phyloP scores from a whole-genome alignment of 2,797 vertebrate species.

The Sebastes taczanowskii region DNA sequence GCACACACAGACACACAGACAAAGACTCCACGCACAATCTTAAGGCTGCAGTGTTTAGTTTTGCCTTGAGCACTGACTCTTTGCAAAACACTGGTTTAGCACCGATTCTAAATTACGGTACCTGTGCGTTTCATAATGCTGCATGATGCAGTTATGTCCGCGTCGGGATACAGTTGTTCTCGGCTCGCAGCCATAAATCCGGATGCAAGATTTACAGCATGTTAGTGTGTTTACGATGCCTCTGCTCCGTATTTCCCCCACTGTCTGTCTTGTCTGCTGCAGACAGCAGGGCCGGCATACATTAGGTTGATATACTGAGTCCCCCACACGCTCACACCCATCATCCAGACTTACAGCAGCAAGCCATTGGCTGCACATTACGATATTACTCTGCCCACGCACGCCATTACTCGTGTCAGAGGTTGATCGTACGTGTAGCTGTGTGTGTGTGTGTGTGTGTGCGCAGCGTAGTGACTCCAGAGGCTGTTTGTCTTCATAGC shows the following conservation, averaged over 20 bases:
- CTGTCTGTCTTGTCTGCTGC: slow-evolving; percentile 39
- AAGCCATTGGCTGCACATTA: slow-evolving; percentile 46
- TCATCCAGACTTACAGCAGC: slow-evolving; percentile 48
- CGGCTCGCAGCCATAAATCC: slow-evolving; percentile 20
- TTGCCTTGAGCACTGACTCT: neutral
- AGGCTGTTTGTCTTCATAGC: neutral
- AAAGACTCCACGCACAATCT: neutral
- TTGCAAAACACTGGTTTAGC: neutral
- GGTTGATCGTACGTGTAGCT: slow-evolving; percentile 13
- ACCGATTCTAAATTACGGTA: neutral
- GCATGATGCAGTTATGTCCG: neutral
- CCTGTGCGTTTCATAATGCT: neutral
- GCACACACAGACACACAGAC: neutral
- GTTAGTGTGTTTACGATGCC: slow-evolving; percentile 45
- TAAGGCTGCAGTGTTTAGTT: neutral
- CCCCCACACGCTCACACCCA: slow-evolving; percentile 22
- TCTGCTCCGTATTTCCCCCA: slow-evolving; percentile 32
- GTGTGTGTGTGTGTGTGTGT: slow-evolving; percentile 2
- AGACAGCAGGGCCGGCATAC: slow-evolving; percentile 32
- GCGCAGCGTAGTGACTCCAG: neutral
- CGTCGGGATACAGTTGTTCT: slow-evolving; percentile 5
- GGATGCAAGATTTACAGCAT: slow-evolving; percentile 30
- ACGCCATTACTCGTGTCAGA: slow-evolving; percentile 43
- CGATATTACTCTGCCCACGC: slow-evolving; percentile 39
- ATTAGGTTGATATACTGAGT: slow-evolving; percentile 59